These are phyloP conservation scores for Terebella lapidaria DNA, from an alignment of 2,888 invertebrate species.

Conservation along the genomic window DNA sequence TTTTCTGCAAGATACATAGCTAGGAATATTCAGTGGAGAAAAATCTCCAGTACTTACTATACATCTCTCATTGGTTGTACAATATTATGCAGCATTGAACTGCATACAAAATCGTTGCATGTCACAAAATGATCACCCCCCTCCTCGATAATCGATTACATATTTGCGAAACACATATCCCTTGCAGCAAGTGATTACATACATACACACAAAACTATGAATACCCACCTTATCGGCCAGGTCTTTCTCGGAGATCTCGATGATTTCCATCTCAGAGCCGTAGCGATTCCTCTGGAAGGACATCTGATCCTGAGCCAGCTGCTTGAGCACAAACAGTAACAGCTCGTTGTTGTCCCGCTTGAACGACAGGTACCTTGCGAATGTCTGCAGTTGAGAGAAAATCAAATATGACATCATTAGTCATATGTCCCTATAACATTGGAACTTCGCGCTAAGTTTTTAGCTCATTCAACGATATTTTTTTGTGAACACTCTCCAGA, in stretches of 20 bases:
- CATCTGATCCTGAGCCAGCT: constrained; percentile 85
- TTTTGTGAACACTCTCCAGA: no score
- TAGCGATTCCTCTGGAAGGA: constrained; percentile 63
- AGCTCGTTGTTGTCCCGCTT: constrained; percentile 95
- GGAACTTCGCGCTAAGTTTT: not conserved
- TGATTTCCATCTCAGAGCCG: constrained; percentile 59
- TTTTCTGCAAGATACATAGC: not conserved
- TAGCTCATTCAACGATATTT: not conserved
- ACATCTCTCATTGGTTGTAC: no score
- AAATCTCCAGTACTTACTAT: no score
- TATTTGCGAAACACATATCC: no score
- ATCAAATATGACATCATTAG: no score
- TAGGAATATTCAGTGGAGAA: no score
- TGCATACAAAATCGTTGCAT: no score
- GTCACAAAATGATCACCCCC: no score
- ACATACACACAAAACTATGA: no score
- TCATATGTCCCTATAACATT: not conserved
- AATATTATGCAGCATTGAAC: no score
- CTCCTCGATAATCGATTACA: no score
- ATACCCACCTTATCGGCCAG: constrained; percentile 66
- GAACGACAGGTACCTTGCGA: constrained; percentile 87
- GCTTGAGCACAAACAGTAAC: constrained; percentile 87
- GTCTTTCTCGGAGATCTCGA: constrained; percentile 83
- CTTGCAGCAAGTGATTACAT: no score
- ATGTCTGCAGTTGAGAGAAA: constrained; percentile 63